Conservation (phyloP, 2,797 vertebrate species). For the Sebastes diaconus region DNA sequence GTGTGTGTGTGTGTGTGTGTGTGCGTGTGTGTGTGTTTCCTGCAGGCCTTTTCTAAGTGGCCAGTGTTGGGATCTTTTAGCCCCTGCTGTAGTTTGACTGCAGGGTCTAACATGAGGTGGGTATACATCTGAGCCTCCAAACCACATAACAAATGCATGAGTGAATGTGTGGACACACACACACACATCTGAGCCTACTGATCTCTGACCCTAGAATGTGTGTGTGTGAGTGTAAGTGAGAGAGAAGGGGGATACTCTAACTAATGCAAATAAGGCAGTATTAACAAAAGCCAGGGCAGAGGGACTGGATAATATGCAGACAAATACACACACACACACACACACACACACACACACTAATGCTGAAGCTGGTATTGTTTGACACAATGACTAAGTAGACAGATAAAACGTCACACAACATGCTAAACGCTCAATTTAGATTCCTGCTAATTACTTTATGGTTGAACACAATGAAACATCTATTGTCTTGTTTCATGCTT, state of each 20-base stretch:
- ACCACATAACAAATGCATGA: constrained; percentile 62
- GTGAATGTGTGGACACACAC: not conserved
- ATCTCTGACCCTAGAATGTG: constrained; percentile 73
- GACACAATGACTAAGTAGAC: constrained; percentile 13
- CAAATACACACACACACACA: not conserved
- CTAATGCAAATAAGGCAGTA: constrained; percentile 75
- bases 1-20: constrained; percentile 10
- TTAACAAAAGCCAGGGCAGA: constrained; percentile 67
- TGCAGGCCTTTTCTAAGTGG: constrained; percentile 59
- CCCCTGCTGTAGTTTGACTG: constrained; percentile 77
- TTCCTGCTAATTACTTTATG: constrained; percentile 13
- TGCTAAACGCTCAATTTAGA: constrained; percentile 9
- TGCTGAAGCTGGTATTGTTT: not conserved
- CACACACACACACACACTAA: not conserved
- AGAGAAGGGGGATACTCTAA: constrained; percentile 51
- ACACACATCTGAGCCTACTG: constrained; percentile 56
- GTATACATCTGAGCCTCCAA: constrained; percentile 77
- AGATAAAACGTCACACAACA: constrained; percentile 9
- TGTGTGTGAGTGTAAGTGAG: constrained; percentile 9
- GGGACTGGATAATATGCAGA: constrained; percentile 11
- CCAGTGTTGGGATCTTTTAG: constrained; percentile 71
- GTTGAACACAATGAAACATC: not conserved
- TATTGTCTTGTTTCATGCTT: constrained; percentile 2
- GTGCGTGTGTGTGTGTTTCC: constrained; percentile 50
- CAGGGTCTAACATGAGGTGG: constrained; percentile 79